Conservation (phyloP, 2,797 vertebrate genomes). For the Rhinoraja longicauda region DNA sequence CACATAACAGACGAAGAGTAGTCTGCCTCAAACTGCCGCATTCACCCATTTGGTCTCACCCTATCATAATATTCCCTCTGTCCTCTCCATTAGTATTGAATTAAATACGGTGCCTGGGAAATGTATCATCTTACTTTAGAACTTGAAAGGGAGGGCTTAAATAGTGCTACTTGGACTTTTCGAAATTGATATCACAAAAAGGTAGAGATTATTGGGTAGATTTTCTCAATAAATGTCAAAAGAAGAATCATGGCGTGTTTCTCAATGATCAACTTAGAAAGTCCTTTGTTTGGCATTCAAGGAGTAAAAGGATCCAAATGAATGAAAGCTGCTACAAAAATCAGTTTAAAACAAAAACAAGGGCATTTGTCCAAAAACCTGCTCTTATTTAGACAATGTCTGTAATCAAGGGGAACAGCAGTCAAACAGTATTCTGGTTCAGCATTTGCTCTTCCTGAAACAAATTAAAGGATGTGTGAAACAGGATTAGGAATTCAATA, state of each 20-base stretch:
- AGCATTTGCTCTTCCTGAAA: neutral
- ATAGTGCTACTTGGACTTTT: neutral
- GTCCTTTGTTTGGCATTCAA: neutral
- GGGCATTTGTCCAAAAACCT: neutral
- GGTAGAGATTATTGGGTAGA: neutral
- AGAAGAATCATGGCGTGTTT: neutral
- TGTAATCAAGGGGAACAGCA: neutral
- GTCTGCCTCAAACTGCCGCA: no score
- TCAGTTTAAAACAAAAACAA: neutral
- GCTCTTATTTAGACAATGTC: neutral
- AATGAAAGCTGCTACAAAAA: neutral
- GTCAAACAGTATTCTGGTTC: neutral
- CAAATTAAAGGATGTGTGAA: no score
- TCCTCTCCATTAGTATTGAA: neutral
- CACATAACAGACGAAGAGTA: no score
- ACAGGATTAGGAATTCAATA: no score
- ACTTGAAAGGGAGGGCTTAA: neutral
- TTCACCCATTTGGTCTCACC: no score
- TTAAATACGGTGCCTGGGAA: neutral
- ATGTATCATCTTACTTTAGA: neutral
- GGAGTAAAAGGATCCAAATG: neutral
- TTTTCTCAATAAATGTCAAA: neutral
- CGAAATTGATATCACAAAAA: neutral
- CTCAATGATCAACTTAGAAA: neutral
- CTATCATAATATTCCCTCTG: no score